A percentile compares a stretch with the other conserved stretches of the same genome.
Evolutionary conservation across 2,888 invertebrate species (phyloP).

Genomic region (Gari tellinella): DNA sequence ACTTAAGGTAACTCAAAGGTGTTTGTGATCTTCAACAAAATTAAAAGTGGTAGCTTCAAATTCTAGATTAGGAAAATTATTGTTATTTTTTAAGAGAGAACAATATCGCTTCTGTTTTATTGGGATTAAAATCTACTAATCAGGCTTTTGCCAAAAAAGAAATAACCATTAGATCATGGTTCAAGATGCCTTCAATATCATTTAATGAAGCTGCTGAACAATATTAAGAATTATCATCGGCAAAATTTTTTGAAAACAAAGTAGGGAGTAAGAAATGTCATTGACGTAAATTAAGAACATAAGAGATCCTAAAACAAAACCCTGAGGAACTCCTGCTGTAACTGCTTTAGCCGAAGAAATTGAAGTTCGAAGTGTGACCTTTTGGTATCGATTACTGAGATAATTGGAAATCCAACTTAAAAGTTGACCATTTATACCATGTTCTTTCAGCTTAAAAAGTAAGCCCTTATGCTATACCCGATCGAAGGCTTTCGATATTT

Average conservation of each 20-base stretch:
- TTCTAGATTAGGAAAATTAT: too few relatives aligned
- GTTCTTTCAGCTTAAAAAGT: not conserved
- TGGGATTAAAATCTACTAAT: not conserved
- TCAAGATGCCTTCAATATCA: not conserved
- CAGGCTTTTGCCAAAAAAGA: not conserved
- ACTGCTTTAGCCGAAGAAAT: not conserved
- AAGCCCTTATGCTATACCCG: not conserved
- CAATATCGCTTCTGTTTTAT: not conserved
- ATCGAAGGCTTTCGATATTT: not conserved
- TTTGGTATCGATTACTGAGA: not conserved
- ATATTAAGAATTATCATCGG: not conserved
- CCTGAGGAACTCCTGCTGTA: constrained; percentile 1
- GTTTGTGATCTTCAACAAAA: constrained; percentile 19
- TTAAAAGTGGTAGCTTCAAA: too few relatives aligned
- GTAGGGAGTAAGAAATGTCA: too few relatives aligned
- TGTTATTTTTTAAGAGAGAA: not conserved
- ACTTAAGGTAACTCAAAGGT: constrained; percentile 27
- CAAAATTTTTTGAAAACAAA: not conserved
- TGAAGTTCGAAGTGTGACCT: not conserved
- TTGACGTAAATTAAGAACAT: too few relatives aligned
- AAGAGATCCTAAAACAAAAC: not conserved
- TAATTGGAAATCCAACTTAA: not conserved
- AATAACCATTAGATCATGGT: not conserved
- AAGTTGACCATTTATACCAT: not conserved
- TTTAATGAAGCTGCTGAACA: not conserved